These are phyloP conservation scores for Entelurus aequoreus DNA, from an alignment of 2,113 vertebrate species.

Conservation along the genomic window DNA sequence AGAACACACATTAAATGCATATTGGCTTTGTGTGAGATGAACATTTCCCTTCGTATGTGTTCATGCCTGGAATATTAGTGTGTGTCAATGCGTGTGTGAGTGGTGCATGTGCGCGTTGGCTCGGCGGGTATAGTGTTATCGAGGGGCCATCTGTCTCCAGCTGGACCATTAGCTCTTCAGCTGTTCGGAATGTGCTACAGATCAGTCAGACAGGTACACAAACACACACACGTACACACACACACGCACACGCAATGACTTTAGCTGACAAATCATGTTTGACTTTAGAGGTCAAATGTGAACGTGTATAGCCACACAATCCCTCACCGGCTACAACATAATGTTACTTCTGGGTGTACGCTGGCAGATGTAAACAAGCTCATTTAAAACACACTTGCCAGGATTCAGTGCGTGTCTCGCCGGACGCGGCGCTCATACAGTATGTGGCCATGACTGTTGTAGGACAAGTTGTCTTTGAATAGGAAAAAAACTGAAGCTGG, in stretches of 20 bases:
- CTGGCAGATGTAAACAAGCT: constrained; percentile 49
- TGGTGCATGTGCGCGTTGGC: constrained; percentile 66
- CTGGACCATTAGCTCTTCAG: constrained; percentile 74
- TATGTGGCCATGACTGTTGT: constrained; percentile 20
- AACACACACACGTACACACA: constrained; percentile 32
- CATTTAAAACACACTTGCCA: constrained; percentile 42
- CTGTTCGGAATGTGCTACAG: constrained; percentile 70
- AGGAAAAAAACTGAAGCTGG: constrained; percentile 34
- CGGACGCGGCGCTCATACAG: constrained; percentile 24
- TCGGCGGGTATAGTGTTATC: constrained; percentile 69
- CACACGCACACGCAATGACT: constrained; percentile 32
- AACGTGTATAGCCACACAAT: constrained; percentile 40
- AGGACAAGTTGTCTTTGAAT: constrained; percentile 31
- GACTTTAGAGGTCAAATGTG: constrained; percentile 60
- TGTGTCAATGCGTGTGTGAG: constrained; percentile 16
- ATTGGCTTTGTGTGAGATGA: constrained; percentile 57
- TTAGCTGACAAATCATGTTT: constrained; percentile 60
- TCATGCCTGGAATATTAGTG: constrained; percentile 13
- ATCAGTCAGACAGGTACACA: constrained; percentile 69
- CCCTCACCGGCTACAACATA: constrained; percentile 29
- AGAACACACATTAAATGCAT: constrained; percentile 60
- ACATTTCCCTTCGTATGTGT: constrained; percentile 47
- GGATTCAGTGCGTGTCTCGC: constrained; percentile 26
- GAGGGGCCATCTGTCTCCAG: constrained; percentile 73
- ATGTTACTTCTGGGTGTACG: constrained; percentile 35